Evolutionary conservation across 2,888 invertebrate genomes (phyloP).

Genomic region (Metallyticus violacea): DNA sequence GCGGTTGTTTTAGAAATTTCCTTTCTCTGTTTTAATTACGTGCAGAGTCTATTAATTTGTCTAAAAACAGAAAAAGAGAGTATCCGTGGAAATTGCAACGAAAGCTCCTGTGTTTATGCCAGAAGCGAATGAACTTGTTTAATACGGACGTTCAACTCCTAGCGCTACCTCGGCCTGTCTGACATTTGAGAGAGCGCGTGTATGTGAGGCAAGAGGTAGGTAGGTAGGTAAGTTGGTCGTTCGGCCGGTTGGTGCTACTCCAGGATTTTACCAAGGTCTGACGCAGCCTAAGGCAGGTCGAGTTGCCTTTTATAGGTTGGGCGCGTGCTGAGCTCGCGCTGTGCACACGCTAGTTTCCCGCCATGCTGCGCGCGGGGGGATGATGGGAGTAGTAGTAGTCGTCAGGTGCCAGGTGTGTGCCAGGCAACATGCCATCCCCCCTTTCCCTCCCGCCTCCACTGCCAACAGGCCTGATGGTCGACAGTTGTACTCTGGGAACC

Average conservation of each 20-base stretch:
- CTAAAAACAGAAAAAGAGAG: no score
- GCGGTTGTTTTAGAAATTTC: neutral
- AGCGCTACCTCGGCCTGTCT: no score
- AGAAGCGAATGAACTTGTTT: neutral
- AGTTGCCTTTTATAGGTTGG: conserved; percentile 26
- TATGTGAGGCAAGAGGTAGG: no score
- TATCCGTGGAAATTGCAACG: neutral
- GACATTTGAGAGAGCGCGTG: neutral
- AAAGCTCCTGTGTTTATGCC: no score
- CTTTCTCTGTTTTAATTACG: neutral
- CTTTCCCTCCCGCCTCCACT: neutral
- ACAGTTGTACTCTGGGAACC: conserved; percentile 10
- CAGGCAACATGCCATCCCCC: neutral
- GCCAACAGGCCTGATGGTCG: neutral
- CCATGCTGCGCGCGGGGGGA: neutral
- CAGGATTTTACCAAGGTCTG: conserved; percentile 23
- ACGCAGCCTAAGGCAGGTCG: conserved; percentile 24
- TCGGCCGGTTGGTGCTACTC: neutral
- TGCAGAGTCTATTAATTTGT: neutral
- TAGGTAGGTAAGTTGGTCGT: no score
- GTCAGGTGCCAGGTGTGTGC: conserved; percentile 9
- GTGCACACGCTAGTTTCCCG: neutral
- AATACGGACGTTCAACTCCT: no score
- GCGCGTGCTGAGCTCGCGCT: conserved; percentile 21
- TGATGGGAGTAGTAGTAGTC: no score